Evolutionary conservation across 1,140 invertebrate genomes (phyloP), one percentile per base, ranked within the genome.

Genomic region (Popillia japonica): DNA sequence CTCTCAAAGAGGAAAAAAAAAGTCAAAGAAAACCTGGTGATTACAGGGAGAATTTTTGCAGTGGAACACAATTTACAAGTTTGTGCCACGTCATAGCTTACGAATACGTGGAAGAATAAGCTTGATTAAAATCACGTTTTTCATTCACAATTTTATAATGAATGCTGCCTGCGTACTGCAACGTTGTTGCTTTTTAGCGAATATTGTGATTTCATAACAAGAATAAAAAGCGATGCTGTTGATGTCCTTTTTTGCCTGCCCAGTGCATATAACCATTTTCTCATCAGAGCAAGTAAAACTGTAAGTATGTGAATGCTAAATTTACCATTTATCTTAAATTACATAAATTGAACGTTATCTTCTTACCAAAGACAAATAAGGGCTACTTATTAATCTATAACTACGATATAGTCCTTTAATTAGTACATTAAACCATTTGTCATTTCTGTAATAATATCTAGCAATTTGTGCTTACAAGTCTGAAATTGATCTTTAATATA

Each of bases 11-110:
- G 17, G 9, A 22, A 68, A 68, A 68, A n/a, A 34, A 34, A 34
- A 34, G 2, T 4, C 27, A 34, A 34, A 34, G 27, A 34, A 34
- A 34, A 34, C 27, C 27, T 68, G 7, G 20, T 34, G 22, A 10
- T 68, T 27, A 27, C 8, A 68, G 11, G 22, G 11, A 7, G 61
- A 9, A 27, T 23, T 27, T 27, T 27, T 68, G 27, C 17, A 9
- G 17, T 11, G 20, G 0, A 27, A 22, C 11, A 27, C 20, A 68
- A 68, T 68, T 68, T 27, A 22, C 61, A 34, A 3, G 61, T 68
- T 68, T 68, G 9, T 27, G 61, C 61, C 61, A 68, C 61, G 61
- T 68, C 61, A 68, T 68, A 27, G 61, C 6, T 64, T 64, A 14
- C 27, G 22, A 68, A 27, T 68, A 10, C 22, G 9, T 6, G 22